Conservation (phyloP, 2,113 vertebrate genomes). For the Neotoma lepida region DNA sequence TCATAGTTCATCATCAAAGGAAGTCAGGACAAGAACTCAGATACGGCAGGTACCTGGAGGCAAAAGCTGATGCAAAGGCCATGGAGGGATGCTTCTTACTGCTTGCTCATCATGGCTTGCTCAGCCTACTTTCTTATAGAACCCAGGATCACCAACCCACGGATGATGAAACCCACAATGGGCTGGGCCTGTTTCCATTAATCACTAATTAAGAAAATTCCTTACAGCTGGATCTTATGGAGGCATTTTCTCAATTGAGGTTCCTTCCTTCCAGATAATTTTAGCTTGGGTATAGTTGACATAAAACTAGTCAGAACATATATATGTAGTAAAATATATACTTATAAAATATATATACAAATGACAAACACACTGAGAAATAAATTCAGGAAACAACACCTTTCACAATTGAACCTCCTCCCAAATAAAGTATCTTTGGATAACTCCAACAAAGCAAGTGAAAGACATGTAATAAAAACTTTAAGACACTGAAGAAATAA, state of each 20-base stretch:
- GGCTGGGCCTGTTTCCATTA: background rate
- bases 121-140: background rate
- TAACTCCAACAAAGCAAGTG: background rate
- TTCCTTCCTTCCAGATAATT: background rate
- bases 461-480: background rate
- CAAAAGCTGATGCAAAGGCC: background rate
- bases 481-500: background rate
- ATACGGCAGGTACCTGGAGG: background rate
- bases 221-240: background rate
- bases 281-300: background rate
- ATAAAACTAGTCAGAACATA: background rate
- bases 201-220: background rate
- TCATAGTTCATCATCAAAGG: background rate
- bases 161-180: background rate
- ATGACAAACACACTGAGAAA: background rate
- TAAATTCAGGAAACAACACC: background rate
- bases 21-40: background rate
- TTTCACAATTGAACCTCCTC: background rate
- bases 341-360: background rate
- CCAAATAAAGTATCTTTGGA: background rate
- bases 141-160: background rate
- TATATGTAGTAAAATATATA: background rate
- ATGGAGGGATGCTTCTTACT: background rate
- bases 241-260: background rate
- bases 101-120: background rate